These are phyloP conservation scores for Oreochromis aureus DNA, from an alignment of 2,113 vertebrate genomes.

Conservation along the genomic window DNA sequence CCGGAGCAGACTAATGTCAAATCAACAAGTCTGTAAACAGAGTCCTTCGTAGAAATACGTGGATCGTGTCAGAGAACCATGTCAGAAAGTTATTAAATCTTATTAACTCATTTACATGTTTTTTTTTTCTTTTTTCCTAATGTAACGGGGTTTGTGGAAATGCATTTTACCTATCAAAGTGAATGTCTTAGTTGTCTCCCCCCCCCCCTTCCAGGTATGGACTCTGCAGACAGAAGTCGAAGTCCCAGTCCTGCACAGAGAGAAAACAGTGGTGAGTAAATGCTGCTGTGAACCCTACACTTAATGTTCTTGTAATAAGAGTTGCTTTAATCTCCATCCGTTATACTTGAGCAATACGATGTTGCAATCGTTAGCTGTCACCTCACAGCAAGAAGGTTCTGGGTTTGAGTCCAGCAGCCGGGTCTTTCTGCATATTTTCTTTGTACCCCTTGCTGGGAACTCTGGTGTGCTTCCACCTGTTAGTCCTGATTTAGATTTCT, in stretches of 20 bases:
- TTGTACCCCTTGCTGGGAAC: background rate
- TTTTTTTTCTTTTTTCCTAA: background rate
- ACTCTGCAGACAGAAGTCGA: conserved; percentile 28
- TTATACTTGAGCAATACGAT: background rate
- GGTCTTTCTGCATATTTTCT: background rate
- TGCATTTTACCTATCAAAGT: background rate
- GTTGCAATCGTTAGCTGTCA: background rate
- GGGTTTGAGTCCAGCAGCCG: background rate
- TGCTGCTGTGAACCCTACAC: too few species aligned
- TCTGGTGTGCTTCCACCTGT: background rate
- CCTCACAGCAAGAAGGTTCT: background rate
- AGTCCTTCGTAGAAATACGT: background rate
- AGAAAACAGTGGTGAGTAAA: conserved; percentile 24
- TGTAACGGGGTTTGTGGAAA: background rate
- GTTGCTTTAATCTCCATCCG: background rate
- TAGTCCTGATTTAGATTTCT: background rate
- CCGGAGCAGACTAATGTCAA: background rate
- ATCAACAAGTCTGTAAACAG: background rate
- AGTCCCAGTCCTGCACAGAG: conserved; percentile 14
- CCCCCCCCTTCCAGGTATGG: conserved; percentile 35
- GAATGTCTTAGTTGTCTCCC: background rate
- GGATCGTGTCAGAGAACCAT: background rate
- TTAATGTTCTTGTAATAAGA: background rate
- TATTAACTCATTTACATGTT: background rate
- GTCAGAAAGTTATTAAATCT: background rate